Conservation (phyloP, 2,797 vertebrate species). For the Acanthurus leucopareius region DNA sequence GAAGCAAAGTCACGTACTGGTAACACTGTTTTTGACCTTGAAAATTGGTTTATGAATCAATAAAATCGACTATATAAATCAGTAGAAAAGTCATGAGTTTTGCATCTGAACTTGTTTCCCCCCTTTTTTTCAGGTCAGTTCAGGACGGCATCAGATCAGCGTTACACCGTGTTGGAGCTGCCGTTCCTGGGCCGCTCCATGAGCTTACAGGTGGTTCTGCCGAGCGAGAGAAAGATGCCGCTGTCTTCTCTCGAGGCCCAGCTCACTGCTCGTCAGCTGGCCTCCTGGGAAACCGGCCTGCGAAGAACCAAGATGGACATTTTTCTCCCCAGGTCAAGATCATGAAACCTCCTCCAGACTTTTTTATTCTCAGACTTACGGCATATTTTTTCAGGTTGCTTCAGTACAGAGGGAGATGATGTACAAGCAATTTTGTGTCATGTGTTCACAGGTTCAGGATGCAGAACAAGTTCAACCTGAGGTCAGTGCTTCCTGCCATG, state of each 20-base stretch:
- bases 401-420: neutral
- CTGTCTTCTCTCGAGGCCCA: constrained; percentile 87
- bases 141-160: constrained; percentile 82
- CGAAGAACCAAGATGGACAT: constrained; percentile 90
- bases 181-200: constrained; percentile 86
- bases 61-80: too few relatives aligned
- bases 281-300: constrained; percentile 86
- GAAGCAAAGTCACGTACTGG: too few relatives aligned
- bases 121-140: constrained; percentile 87
- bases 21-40: too few relatives aligned
- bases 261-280: constrained; percentile 85
- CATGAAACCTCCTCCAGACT: neutral
- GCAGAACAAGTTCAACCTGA: constrained; percentile 91
- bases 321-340: constrained; percentile 90
- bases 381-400: neutral
- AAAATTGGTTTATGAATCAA: too few relatives aligned
- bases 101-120: neutral
- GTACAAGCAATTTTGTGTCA: neutral
- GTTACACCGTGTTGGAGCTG: constrained; percentile 88
- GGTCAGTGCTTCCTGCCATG: constrained; percentile 87
- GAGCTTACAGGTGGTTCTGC: constrained; percentile 90
- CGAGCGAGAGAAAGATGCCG: constrained; percentile 84
- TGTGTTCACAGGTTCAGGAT: constrained; percentile 88
- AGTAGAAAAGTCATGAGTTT: neutral
- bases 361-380: neutral